Evolutionary conservation across 2,113 vertebrate genomes (phyloP).

Genomic region (Sebastes schlegelii): DNA sequence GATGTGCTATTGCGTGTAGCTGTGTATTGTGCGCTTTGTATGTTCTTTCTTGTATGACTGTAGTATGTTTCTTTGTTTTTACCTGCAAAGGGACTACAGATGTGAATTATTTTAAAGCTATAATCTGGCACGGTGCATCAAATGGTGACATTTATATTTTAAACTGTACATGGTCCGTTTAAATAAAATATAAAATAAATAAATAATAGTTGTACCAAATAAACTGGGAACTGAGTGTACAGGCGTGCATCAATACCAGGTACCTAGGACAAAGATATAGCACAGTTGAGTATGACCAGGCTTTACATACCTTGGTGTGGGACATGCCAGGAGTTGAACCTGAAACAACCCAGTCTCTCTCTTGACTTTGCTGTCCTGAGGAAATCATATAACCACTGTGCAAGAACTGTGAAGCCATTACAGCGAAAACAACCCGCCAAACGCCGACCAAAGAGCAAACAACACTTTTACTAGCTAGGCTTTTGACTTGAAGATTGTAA

Average conservation of each 20-base stretch:
- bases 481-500: not conserved
- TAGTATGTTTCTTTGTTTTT: no score
- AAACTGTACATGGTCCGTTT: no score
- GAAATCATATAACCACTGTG: constrained; percentile 8
- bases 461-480: not conserved
- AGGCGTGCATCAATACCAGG: not conserved
- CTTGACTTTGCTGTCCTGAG: not conserved
- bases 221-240: not conserved
- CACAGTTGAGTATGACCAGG: not conserved
- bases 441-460: not conserved
- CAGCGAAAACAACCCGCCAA: not conserved
- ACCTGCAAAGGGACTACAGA: no score
- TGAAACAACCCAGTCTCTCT: constrained; percentile 65
- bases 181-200: no score
- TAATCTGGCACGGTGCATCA: no score
- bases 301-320: constrained; percentile 78
- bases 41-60: no score
- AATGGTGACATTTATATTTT: no score
- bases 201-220: not conserved
- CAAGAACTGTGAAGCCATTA: constrained; percentile 58
- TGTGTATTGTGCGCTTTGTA: no score
- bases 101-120: no score
- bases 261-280: not conserved
- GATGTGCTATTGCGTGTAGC: no score
- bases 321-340: constrained; percentile 31